Evolutionary conservation across 2,888 invertebrate species (phyloP), one percentile per base, ranked within the genome.

Genomic region (Lasioglossum marginatum): DNA sequence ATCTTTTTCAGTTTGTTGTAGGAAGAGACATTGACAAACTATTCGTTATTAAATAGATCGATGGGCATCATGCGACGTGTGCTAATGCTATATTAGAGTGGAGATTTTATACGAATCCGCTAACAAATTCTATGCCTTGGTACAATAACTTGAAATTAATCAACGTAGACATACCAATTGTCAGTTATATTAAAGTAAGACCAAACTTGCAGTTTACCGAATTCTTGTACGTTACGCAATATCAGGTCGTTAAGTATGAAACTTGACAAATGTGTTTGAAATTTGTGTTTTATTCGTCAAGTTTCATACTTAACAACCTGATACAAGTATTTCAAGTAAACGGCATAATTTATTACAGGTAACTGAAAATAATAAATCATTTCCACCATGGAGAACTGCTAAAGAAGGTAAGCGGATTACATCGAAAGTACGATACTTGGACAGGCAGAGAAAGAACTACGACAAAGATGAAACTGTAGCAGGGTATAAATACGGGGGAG

Each of bases 401-500:
- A 81, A 68, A 31, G 57, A 48, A 16, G 45, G 71, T 48, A 27
- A 82, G 23, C 70, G 66, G 23, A 40, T 86, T 2, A 12, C 16
- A 19, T 12, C 14, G 0, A 27, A 60, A 52, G 71, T 19, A 12
- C 48, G 70, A 37, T 66, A 81, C 14, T 34, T 81, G 14, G 83
- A 86, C 43, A 60, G 86, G 52, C 63, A 89, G 27, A 72, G 81
- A 77, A 57, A 27, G 23, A 6, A 34, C n/a, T 81, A 86, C 23
- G 45, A 43, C 0, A 0, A 77, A n/a, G 87, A 90, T 34, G 79
- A 91, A 31, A 85, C 83, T 52, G 84, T 88, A 43, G 52, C 77
- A 77, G 92, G 91, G 19, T 93, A 90, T 40, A 86, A 88, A 74
- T 92, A 90, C 63, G 92, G 92, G 63, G 87, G 84, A 60, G 87